Conservation (phyloP, 2,888 invertebrate genomes). For the Tinea semifulvella region DNA sequence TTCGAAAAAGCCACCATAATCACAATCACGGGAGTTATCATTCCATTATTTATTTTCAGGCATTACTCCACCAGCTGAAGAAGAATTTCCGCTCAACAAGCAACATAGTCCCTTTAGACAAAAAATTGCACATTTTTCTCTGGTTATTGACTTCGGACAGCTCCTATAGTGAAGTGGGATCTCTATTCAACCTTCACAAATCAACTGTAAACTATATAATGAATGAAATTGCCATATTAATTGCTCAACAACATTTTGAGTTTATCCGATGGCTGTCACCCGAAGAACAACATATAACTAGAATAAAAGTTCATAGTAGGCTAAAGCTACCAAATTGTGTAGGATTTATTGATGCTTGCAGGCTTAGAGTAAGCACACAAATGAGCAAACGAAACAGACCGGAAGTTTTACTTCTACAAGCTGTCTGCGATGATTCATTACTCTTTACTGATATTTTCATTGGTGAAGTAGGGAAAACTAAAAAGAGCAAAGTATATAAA, state of each 20-base stretch:
- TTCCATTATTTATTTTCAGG: background rate
- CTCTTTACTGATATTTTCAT: conserved; percentile 48
- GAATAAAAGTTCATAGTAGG: conserved; percentile 46
- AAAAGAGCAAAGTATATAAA: conserved; percentile 45
- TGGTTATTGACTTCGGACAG: conserved; percentile 43
- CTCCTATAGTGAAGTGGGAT: conserved; percentile 45
- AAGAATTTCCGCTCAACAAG: background rate
- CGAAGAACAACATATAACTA: conserved; percentile 52
- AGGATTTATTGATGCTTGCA: conserved; percentile 50
- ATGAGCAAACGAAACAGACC: conserved; percentile 32
- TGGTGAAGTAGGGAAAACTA: conserved; percentile 39
- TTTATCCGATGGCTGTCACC: conserved; percentile 52
- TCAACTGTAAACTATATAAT: conserved; percentile 48
- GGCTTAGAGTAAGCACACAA: conserved; percentile 44
- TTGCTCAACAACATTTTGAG: conserved; percentile 39
- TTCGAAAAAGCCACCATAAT: too few species aligned
- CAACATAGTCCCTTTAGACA: conserved; percentile 28
- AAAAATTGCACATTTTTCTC: conserved; percentile 52
- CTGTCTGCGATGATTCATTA: conserved; percentile 52
- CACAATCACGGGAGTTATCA: too few species aligned
- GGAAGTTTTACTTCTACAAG: conserved; percentile 46
- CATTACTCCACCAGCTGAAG: background rate
- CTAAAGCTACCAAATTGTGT: conserved; percentile 56
- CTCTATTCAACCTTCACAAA: conserved; percentile 46
- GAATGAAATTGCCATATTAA: conserved; percentile 39